Evolutionary conservation across 2,113 vertebrate species (phyloP).

Genomic region (Gymnorhina tibicen): DNA sequence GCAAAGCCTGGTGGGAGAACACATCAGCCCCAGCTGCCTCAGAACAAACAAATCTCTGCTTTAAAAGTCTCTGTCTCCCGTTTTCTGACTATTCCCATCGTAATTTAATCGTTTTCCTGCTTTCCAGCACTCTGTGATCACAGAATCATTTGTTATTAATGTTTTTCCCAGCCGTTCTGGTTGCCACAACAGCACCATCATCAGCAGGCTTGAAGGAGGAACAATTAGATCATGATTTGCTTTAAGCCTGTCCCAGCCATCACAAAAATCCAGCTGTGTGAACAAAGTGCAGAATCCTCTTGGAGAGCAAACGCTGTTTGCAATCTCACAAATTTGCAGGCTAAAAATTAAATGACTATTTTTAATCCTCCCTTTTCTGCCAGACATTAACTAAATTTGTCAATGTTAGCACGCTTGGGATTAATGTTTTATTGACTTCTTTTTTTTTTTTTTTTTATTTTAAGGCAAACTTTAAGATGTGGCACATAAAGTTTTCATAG

Average conservation of each 20-base stretch:
- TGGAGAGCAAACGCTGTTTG: slow-evolving; percentile 11
- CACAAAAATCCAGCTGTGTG: slow-evolving; percentile 42
- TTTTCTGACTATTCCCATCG: not conserved
- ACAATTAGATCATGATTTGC: slow-evolving; percentile 31
- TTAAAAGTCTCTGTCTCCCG: not conserved
- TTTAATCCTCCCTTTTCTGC: slow-evolving; percentile 4
- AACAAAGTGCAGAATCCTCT: slow-evolving; percentile 9
- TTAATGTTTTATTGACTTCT: slow-evolving; percentile 2
- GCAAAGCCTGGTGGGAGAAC: not conserved
- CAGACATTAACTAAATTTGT: slow-evolving; percentile 20
- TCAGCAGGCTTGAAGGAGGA: not conserved
- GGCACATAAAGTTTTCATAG: not conserved
- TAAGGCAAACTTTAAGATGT: not conserved
- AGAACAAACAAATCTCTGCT: not conserved
- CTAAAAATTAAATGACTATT: slow-evolving; percentile 50
- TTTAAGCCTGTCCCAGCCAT: not conserved
- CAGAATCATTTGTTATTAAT: not conserved
- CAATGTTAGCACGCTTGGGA: not conserved
- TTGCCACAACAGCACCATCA: not conserved
- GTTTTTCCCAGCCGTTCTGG: not conserved
- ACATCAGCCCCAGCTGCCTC: not conserved
- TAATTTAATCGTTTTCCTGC: not conserved
- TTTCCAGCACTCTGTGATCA: not conserved
- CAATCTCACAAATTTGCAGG: slow-evolving; percentile 37
- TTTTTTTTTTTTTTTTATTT: not conserved